Conservation (phyloP, 1,140 invertebrate species). For the Platyscapa corneri region DNA sequence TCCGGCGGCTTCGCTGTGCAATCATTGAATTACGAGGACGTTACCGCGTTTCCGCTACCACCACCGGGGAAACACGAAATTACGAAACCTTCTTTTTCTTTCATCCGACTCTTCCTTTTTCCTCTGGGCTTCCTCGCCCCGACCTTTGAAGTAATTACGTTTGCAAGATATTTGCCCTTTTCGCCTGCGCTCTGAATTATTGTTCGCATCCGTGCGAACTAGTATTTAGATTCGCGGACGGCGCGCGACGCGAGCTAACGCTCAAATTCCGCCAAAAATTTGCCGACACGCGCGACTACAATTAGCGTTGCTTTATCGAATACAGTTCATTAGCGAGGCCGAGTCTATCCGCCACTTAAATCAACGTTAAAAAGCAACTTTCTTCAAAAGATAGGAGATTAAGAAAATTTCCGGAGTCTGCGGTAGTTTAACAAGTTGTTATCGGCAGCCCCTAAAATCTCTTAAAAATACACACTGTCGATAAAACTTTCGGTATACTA, state of each 20-base stretch:
- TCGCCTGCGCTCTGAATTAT: background rate
- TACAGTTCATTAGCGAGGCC: too few species aligned
- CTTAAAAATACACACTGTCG: conserved; percentile 33
- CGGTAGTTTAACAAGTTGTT: conserved; percentile 20
- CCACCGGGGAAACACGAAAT: background rate
- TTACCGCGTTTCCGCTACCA: background rate
- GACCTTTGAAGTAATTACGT: background rate
- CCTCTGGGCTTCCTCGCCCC: background rate
- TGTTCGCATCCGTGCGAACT: background rate
- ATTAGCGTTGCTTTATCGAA: too few species aligned
- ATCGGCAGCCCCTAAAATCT: conserved; percentile 21
- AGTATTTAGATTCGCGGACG: background rate
- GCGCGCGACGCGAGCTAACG: too few species aligned
- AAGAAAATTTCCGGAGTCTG: background rate
- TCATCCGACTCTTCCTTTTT: conserved; percentile 11
- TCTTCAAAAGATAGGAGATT: background rate
- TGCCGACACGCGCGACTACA: background rate
- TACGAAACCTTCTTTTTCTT: conserved; percentile 25
- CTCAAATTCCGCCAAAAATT: too few species aligned
- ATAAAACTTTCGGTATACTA: conserved; percentile 31
- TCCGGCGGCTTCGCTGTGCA: background rate
- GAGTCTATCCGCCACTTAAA: background rate
- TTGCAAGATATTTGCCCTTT: conserved; percentile 17
- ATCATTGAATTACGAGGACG: conserved; percentile 29
- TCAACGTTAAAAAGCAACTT: background rate